A percentile compares a stretch with the other conserved stretches of the same genome.
phyloP scores from a whole-genome alignment of 1,140 invertebrate genomes.

The Drosophila cardini region DNA sequence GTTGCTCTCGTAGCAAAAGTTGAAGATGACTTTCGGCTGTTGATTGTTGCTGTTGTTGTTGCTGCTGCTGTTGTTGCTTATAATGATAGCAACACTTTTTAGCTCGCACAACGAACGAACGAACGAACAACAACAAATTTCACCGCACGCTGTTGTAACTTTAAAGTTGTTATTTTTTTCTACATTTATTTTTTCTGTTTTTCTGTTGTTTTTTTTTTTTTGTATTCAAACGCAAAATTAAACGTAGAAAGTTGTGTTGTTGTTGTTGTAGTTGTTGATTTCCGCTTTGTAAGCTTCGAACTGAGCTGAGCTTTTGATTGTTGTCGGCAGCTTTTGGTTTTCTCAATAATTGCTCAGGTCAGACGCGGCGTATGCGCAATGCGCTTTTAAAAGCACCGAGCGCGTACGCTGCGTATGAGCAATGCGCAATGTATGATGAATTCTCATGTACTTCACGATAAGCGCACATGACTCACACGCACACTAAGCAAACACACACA shows the following conservation, averaged over 20 bases:
- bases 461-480: slow-evolving; percentile 60
- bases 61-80: slow-evolving; percentile 51
- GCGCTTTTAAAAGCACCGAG: slow-evolving; percentile 61
- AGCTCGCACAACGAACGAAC: slow-evolving; percentile 29
- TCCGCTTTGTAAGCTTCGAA: slow-evolving; percentile 49
- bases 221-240: slow-evolving; percentile 58
- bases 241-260: slow-evolving; percentile 71
- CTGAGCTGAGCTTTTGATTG: slow-evolving; percentile 28
- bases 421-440: slow-evolving; percentile 32
- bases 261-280: slow-evolving; percentile 38
- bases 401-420: slow-evolving; percentile 68
- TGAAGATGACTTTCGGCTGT: slow-evolving; percentile 58
- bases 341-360: slow-evolving; percentile 11
- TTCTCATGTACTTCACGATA: slow-evolving; percentile 41
- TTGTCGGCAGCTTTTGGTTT: slow-evolving; percentile 50
- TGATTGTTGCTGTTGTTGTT: slow-evolving; percentile 51
- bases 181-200: neutral
- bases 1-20: slow-evolving; percentile 28
- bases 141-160: slow-evolving; percentile 53
- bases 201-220: slow-evolving; percentile 14
- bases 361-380: slow-evolving; percentile 75
- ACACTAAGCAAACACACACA: slow-evolving; percentile 3
- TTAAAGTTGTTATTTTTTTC: slow-evolving; percentile 2
- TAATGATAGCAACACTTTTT: slow-evolving; percentile 67
- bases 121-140: slow-evolving; percentile 51